A percentile compares a stretch with the other conserved stretches of the same genome.
Conservation (phyloP, 2,888 invertebrate species). For the Ochlodes sylvanus region DNA sequence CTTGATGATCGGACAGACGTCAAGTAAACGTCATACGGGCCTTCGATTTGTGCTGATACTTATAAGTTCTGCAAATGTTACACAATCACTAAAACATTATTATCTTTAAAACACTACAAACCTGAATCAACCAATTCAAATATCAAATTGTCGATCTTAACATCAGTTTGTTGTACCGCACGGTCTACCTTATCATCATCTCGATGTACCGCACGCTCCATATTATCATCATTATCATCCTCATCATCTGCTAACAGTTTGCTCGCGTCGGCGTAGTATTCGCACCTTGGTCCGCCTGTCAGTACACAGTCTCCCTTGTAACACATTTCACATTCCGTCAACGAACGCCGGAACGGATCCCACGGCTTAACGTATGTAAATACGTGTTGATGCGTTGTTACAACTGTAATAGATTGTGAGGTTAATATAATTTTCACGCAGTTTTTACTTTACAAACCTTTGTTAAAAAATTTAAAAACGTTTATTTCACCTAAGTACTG, state of each 20-base stretch:
- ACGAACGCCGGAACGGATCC: constrained; percentile 9
- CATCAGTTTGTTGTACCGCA: constrained; percentile 3
- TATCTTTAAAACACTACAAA: constrained; percentile 37
- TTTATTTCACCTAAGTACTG: too few relatives aligned
- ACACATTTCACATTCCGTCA: constrained; percentile 49
- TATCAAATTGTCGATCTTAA: constrained; percentile 53
- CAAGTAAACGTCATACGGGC: too few relatives aligned
- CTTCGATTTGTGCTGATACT: too few relatives aligned
- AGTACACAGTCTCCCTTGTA: constrained; percentile 55
- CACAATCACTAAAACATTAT: neutral
- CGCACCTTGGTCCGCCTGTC: constrained; percentile 51
- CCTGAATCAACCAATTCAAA: constrained; percentile 57
- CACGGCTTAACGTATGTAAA: constrained; percentile 21
- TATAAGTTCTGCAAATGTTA: too few relatives aligned
- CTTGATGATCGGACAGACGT: too few relatives aligned
- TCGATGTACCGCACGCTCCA: neutral
- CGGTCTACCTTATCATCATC: neutral
- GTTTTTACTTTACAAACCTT: too few relatives aligned
- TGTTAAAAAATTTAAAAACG: too few relatives aligned
- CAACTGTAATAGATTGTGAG: constrained; percentile 14
- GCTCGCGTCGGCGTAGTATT: constrained; percentile 55
- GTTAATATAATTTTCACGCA: too few relatives aligned
- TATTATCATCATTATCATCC: constrained; percentile 26
- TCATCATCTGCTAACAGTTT: constrained; percentile 44
- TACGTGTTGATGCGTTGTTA: constrained; percentile 12